Conservation (phyloP, 2,113 vertebrate genomes). For the Todiramphus chloris region DNA sequence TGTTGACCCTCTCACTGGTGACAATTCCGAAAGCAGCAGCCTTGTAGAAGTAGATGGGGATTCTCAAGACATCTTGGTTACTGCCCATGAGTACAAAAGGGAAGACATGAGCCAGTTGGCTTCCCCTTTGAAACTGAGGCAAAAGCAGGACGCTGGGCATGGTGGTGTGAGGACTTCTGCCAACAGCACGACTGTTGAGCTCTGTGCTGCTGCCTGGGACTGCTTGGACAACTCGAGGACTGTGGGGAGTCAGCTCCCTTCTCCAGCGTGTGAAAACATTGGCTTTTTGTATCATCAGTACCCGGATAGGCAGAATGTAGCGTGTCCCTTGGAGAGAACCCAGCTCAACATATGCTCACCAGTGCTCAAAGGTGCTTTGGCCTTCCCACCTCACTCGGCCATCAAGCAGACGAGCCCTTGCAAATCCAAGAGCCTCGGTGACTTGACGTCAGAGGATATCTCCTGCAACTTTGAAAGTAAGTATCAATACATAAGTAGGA, state of each 20-base stretch:
- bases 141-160: not conserved
- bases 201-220: not conserved
- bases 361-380: not conserved
- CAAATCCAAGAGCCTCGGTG: constrained; percentile 96
- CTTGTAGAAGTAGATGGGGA: constrained; percentile 84
- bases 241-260: constrained; percentile 10
- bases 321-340: not conserved
- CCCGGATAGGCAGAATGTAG: not conserved
- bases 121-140: constrained; percentile 62
- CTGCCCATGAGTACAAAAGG: not conserved
- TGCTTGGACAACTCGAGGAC: not conserved
- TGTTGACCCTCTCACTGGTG: constrained; percentile 50
- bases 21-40: constrained; percentile 74
- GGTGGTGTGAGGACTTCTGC: not conserved
- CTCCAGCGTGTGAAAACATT: not conserved
- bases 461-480: constrained; percentile 97
- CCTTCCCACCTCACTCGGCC: constrained; percentile 2
- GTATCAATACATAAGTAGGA: constrained; percentile 92
- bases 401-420: constrained; percentile 77
- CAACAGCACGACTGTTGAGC: not conserved
- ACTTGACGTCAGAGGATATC: constrained; percentile 96
- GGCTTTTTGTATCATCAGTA: not conserved
- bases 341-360: not conserved
- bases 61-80: constrained; percentile 69
- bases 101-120: constrained; percentile 53